phyloP scores from a whole-genome alignment of 2,888 invertebrate genomes.

The Agonopterix subpropinquella region DNA sequence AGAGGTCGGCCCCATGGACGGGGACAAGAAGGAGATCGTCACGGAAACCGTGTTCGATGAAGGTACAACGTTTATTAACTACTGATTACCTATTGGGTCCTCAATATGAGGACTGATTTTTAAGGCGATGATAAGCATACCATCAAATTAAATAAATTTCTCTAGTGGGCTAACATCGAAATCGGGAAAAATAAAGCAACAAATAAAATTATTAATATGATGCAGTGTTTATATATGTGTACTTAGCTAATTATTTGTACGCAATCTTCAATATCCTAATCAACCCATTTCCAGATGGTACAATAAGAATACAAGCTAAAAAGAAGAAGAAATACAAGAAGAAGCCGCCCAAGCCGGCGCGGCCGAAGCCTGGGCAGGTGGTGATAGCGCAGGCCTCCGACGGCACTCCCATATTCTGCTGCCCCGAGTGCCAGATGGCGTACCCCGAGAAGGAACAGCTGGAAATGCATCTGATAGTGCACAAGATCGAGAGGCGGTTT shows the following conservation, averaged over 20 bases:
- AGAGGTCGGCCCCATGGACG: conserved; percentile 24
- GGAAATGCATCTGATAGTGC: conserved; percentile 85
- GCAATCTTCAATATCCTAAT: not conserved
- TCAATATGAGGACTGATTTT: no score
- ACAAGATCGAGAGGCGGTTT: conserved; percentile 87
- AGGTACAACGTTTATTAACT: conserved; percentile 18
- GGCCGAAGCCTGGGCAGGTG: conserved; percentile 87
- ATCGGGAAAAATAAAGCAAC: no score
- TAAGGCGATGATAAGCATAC: no score
- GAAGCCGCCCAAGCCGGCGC: conserved; percentile 85
- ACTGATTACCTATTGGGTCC: no score
- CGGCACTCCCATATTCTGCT: conserved; percentile 85
- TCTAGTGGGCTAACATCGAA: no score
- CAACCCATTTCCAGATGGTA: conserved; percentile 34
- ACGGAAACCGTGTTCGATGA: conserved; percentile 44
- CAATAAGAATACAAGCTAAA: conserved; percentile 55
- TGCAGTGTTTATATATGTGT: no score
- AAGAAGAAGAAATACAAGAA: conserved; percentile 89
- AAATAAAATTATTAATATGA: no score
- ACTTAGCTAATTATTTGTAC: not conserved
- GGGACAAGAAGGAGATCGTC: conserved; percentile 30
- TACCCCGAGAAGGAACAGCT: conserved; percentile 86
- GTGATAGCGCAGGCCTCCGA: conserved; percentile 84
- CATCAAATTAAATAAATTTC: no score
- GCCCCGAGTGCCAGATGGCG: conserved; percentile 88